These are phyloP conservation scores for Pseudomugil tenellus DNA, from an alignment of 2,797 vertebrate genomes.

Conservation along the genomic window DNA sequence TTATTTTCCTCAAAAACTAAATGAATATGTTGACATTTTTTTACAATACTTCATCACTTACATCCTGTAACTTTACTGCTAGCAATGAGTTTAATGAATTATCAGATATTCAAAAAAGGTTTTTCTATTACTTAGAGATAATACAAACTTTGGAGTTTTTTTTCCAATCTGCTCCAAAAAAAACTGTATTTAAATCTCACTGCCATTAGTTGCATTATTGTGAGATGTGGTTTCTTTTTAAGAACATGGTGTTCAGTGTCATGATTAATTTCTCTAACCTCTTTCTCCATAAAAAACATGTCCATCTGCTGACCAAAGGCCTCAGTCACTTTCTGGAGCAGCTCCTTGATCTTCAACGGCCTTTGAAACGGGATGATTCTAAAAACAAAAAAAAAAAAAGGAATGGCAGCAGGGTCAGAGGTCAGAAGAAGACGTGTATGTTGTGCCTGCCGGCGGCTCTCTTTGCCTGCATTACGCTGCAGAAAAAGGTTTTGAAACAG, in stretches of 20 bases:
- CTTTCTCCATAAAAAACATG: slow-evolving; percentile 88
- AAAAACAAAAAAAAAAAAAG: slow-evolving; percentile 3
- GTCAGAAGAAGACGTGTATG: slow-evolving; percentile 19
- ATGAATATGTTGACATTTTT: not conserved
- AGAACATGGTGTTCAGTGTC: not conserved
- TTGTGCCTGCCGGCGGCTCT: slow-evolving; percentile 31
- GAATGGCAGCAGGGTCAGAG: slow-evolving; percentile 36
- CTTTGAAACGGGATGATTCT: slow-evolving; percentile 93
- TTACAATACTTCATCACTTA: no score
- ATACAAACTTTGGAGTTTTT: no score
- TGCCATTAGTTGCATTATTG: not conserved
- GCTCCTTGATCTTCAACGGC: slow-evolving; percentile 89
- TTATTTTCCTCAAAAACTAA: not conserved
- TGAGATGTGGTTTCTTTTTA: not conserved
- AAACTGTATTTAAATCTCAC: no score
- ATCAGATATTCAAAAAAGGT: not conserved
- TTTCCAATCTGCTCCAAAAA: no score
- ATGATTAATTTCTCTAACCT: slow-evolving; percentile 74
- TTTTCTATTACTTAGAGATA: not conserved
- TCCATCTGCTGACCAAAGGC: slow-evolving; percentile 94
- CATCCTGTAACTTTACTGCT: no score
- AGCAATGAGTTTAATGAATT: not conserved
- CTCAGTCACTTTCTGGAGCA: slow-evolving; percentile 91
- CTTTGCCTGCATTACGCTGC: not conserved
- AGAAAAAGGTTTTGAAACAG: not conserved